phyloP scores from a whole-genome alignment of 2,888 invertebrate genomes.

The Scaeva pyrastri region DNA sequence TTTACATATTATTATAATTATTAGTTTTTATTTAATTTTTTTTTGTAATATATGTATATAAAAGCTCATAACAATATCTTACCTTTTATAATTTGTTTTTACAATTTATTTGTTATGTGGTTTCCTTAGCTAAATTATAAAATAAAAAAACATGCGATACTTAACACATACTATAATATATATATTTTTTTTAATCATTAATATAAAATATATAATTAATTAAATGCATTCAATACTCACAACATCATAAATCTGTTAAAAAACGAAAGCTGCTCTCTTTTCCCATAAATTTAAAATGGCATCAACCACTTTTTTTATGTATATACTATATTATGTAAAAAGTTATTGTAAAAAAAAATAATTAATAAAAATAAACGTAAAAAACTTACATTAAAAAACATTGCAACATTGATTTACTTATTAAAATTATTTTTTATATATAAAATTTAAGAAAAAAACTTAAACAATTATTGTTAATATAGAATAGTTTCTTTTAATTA shows the following conservation, averaged over 20 bases:
- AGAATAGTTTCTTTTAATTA: not conserved
- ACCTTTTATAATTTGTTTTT: slow-evolving; percentile 49
- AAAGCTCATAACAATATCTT: slow-evolving; percentile 74
- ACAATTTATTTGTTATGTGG: slow-evolving; percentile 36
- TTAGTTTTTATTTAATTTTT: slow-evolving; percentile 29
- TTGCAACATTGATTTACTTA: slow-evolving; percentile 56
- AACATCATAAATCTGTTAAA: slow-evolving; percentile 46
- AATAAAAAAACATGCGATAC: not conserved
- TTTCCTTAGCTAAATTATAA: slow-evolving; percentile 34
- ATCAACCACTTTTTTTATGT: not conserved
- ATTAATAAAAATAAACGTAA: not conserved
- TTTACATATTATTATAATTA: slow-evolving; percentile 33
- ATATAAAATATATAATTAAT: slow-evolving; percentile 32
- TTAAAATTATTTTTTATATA: slow-evolving; percentile 46
- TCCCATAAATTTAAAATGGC: not conserved
- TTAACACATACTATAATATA: not conserved
- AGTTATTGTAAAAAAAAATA: slow-evolving; percentile 13
- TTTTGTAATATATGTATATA: slow-evolving; percentile 57
- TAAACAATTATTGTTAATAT: slow-evolving; percentile 17
- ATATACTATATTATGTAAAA: not conserved
- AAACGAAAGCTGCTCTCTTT: not conserved
- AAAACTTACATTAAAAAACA: slow-evolving; percentile 23
- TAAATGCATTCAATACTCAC: slow-evolving; percentile 67
- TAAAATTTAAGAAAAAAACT: slow-evolving; percentile 43
- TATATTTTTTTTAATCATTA: not conserved